Percentiles rank a stretch among this genome's conserved stretches.
Evolutionary conservation across 2,113 vertebrate genomes (phyloP).

Genomic region (Carettochelys insculpta): DNA sequence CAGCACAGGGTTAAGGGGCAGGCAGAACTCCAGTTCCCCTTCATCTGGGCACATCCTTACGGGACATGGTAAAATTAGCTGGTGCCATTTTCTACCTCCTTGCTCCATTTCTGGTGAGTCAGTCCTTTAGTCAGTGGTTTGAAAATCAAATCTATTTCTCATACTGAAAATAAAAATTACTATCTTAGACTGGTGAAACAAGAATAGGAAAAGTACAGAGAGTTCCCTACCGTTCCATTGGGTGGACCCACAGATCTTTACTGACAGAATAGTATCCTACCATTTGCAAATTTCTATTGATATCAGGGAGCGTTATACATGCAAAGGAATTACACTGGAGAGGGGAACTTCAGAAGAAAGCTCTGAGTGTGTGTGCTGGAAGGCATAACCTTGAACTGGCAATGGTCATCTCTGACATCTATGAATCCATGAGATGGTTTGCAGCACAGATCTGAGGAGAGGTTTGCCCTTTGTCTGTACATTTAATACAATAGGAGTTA

Average conservation of each 20-base stretch:
- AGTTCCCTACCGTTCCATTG: neutral
- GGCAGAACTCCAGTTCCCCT: neutral
- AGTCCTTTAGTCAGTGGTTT: neutral
- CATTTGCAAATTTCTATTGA: neutral
- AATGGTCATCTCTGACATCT: neutral
- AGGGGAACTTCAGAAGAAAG: neutral
- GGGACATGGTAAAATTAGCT: neutral
- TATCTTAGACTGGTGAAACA: neutral
- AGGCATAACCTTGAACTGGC: neutral
- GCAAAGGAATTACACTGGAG: neutral
- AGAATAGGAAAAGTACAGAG: neutral
- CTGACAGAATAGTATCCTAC: fast-evolving
- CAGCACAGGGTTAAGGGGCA: neutral
- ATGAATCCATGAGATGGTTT: neutral
- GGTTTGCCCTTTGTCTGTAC: neutral
- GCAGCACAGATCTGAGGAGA: fast-evolving
- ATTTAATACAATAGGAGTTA: neutral
- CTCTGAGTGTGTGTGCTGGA: neutral
- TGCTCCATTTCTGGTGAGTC: neutral
- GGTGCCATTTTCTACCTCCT: neutral
- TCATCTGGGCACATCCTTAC: neutral
- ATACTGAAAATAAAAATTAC: neutral
- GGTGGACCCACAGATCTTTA: neutral
- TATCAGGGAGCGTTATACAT: neutral
- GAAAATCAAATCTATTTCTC: neutral